Conservation (phyloP, 2,797 vertebrate species). For the Heterohyrax brucei region DNA sequence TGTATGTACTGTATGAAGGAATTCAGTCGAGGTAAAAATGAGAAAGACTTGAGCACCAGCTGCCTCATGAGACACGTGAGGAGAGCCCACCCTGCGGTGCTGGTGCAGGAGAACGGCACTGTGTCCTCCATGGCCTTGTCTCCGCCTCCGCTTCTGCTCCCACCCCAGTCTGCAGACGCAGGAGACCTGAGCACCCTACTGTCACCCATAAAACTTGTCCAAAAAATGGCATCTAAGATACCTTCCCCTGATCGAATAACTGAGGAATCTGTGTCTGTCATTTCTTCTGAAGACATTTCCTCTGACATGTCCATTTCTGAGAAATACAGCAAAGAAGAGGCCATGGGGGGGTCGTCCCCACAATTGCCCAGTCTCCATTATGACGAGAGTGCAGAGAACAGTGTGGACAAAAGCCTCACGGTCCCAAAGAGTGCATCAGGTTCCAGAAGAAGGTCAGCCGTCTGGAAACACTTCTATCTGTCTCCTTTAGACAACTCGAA, state of each 20-base stretch:
- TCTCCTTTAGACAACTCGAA: constrained; percentile 98
- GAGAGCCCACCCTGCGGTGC: constrained; percentile 97
- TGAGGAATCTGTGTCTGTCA: constrained; percentile 90
- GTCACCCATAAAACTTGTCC: constrained; percentile 93
- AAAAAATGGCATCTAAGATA: constrained; percentile 93
- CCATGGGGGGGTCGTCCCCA: constrained; percentile 88
- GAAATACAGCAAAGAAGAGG: constrained; percentile 91
- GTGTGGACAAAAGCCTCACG: constrained; percentile 91
- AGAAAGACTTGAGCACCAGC: constrained; percentile 99
- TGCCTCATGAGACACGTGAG: constrained; percentile 99
- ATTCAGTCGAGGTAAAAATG: constrained; percentile 99
- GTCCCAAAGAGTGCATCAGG: constrained; percentile 94
- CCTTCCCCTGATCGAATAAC: constrained; percentile 93
- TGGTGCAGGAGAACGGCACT: constrained; percentile 93
- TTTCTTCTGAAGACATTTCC: constrained; percentile 94
- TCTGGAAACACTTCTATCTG: constrained; percentile 99
- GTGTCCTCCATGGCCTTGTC: constrained; percentile 90
- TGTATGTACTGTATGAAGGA: constrained; percentile 99
- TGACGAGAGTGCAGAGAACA: constrained; percentile 93
- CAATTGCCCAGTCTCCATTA: constrained; percentile 90
- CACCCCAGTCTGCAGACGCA: constrained; percentile 86
- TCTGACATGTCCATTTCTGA: constrained; percentile 93
- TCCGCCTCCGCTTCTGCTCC: constrained; percentile 87
- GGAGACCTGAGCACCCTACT: constrained; percentile 90
- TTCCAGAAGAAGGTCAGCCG: constrained; percentile 96